phyloP scores from a whole-genome alignment of 2,797 vertebrate genomes.

The Gadopsis marmoratus region DNA sequence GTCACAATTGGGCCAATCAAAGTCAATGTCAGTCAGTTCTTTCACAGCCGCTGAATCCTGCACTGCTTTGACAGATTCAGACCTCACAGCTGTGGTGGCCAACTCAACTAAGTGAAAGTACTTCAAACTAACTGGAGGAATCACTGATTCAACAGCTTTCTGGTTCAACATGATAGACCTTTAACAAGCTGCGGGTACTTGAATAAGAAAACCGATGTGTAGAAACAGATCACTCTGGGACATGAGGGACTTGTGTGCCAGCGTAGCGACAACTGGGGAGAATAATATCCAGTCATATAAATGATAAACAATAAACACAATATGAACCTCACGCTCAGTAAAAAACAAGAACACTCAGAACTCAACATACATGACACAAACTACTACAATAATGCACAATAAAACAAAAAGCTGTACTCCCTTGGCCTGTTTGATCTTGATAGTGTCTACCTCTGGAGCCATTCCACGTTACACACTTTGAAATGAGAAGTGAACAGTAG shows the following conservation, averaged over 20 bases:
- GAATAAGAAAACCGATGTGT: slow-evolving; percentile 2
- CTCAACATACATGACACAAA: too few species aligned
- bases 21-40: not conserved
- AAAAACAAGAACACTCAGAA: too few species aligned
- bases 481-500: not conserved
- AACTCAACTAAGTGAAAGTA: not conserved
- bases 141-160: not conserved
- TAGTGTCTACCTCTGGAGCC: not conserved
- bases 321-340: not conserved
- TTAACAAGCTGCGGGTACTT: not conserved
- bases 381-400: too few species aligned
- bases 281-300: not conserved
- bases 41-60: slow-evolving; percentile 11
- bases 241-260: not conserved
- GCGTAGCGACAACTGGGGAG: not conserved
- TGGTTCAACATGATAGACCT: slow-evolving; percentile 1
- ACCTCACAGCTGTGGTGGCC: not conserved
- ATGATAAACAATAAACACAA: not conserved
- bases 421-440: not conserved
- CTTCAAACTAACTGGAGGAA: not conserved
- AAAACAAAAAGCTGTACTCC: too few species aligned
- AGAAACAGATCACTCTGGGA: not conserved
- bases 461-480: not conserved
- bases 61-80: slow-evolving; percentile 1
- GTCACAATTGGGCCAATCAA: not conserved